Conservation (phyloP, 1,140 invertebrate species). For the Diorhabda carinulata region DNA sequence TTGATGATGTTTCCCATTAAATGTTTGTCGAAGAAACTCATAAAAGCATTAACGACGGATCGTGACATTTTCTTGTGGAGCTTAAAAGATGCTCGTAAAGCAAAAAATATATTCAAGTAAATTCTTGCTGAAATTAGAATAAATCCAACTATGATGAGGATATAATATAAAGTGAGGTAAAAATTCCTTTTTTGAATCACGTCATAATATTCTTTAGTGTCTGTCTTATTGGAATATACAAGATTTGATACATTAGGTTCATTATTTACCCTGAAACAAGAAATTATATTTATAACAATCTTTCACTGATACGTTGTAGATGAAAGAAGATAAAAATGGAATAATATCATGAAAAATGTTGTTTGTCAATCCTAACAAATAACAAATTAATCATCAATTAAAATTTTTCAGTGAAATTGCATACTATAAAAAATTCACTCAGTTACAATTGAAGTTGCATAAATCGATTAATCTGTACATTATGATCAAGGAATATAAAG, state of each 20-base stretch:
- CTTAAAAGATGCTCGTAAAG: constrained; percentile 28
- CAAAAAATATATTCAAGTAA: constrained; percentile 31
- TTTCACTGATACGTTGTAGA: too few species aligned
- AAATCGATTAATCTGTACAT: too few species aligned
- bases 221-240: constrained; percentile 20
- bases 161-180: constrained; percentile 63
- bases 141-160: constrained; percentile 58
- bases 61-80: constrained; percentile 32
- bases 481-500: too few species aligned
- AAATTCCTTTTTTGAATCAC: constrained; percentile 21
- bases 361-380: too few species aligned
- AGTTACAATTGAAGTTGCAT: too few species aligned
- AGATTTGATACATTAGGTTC: constrained; percentile 5
- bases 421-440: too few species aligned
- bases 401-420: too few species aligned
- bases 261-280: constrained; percentile 7
- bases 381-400: too few species aligned
- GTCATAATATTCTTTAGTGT: constrained; percentile 20
- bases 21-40: constrained; percentile 39
- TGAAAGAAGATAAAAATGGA: too few species aligned
- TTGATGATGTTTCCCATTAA: constrained; percentile 40
- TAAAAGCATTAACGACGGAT: constrained; percentile 34
- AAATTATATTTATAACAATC: constrained; percentile 30
- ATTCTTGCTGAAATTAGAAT: constrained; percentile 53
- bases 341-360: too few species aligned